Evolutionary conservation across 2,888 invertebrate species (phyloP).

Genomic region (Sphaerophoria rueppellii): DNA sequence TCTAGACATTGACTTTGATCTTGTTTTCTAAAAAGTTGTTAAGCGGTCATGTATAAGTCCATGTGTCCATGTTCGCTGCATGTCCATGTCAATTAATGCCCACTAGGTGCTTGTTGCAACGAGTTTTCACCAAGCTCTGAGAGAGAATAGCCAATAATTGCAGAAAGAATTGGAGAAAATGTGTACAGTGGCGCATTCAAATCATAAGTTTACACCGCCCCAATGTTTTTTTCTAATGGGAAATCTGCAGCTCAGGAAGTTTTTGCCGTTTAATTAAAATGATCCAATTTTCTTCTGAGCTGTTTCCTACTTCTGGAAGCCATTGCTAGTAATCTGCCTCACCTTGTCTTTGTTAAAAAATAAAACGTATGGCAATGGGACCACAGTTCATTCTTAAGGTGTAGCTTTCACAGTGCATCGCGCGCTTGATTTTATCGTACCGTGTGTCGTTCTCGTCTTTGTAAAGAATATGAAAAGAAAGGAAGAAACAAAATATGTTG

Average conservation of each 20-base stretch:
- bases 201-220: conserved; percentile 40
- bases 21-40: conserved; percentile 49
- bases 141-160: conserved; percentile 50
- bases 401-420: conserved; percentile 41
- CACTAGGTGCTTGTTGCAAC: conserved; percentile 17
- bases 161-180: conserved; percentile 49
- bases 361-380: conserved; percentile 24
- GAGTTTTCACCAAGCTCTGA: conserved; percentile 33
- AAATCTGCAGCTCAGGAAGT: conserved; percentile 36
- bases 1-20: conserved; percentile 68
- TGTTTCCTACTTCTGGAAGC: conserved; percentile 13
- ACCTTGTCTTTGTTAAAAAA: conserved; percentile 37
- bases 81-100: conserved; percentile 2
- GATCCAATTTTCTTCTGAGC: conserved; percentile 56
- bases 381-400: conserved; percentile 32
- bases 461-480: conserved; percentile 49
- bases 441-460: not conserved
- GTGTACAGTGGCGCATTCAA: not conserved
- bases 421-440: not conserved
- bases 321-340: conserved; percentile 47
- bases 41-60: conserved; percentile 27
- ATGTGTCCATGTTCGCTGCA: not conserved
- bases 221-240: conserved; percentile 29
- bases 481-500: conserved; percentile 24
- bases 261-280: conserved; percentile 30